Conservation (phyloP, 1,140 invertebrate species). For the Drosophila punjabiensis region DNA sequence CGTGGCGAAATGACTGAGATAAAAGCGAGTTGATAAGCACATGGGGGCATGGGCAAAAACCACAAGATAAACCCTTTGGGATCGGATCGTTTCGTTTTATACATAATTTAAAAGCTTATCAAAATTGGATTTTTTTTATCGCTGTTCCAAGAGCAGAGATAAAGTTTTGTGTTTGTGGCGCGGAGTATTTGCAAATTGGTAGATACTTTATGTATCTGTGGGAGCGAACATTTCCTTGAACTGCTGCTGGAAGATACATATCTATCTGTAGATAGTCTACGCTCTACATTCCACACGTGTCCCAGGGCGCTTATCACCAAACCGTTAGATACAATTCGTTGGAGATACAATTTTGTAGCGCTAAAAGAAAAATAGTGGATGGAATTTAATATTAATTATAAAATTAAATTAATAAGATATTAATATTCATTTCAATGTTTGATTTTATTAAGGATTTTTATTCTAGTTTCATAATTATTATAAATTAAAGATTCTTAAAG, state of each 20-base stretch:
- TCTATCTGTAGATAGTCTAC: slow-evolving; percentile 35
- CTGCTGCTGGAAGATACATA: slow-evolving; percentile 34
- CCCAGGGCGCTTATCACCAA: slow-evolving; percentile 20
- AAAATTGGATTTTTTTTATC: slow-evolving; percentile 63
- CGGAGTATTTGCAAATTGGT: slow-evolving; percentile 35
- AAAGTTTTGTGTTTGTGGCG: slow-evolving; percentile 27
- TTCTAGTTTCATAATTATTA: no score
- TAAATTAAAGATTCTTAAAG: neutral
- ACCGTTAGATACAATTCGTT: slow-evolving; percentile 29
- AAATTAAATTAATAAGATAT: neutral
- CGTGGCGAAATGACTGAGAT: slow-evolving; percentile 44
- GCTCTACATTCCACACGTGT: slow-evolving; percentile 36
- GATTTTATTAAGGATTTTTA: no score
- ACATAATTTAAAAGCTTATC: slow-evolving; percentile 71
- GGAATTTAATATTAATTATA: no score
- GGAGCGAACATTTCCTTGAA: slow-evolving; percentile 33
- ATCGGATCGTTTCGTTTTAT: slow-evolving; percentile 50
- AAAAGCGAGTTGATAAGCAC: slow-evolving; percentile 44
- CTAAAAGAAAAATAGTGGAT: neutral
- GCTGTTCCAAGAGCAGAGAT: slow-evolving; percentile 36
- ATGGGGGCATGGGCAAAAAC: neutral
- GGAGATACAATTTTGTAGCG: neutral
- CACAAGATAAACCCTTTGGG: slow-evolving; percentile 39
- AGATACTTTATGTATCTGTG: slow-evolving; percentile 1
- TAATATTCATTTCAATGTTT: no score